Evolutionary conservation across 2,888 invertebrate genomes (phyloP), one percentile per base, ranked within the genome.

Genomic region (Rosalia funebris): DNA sequence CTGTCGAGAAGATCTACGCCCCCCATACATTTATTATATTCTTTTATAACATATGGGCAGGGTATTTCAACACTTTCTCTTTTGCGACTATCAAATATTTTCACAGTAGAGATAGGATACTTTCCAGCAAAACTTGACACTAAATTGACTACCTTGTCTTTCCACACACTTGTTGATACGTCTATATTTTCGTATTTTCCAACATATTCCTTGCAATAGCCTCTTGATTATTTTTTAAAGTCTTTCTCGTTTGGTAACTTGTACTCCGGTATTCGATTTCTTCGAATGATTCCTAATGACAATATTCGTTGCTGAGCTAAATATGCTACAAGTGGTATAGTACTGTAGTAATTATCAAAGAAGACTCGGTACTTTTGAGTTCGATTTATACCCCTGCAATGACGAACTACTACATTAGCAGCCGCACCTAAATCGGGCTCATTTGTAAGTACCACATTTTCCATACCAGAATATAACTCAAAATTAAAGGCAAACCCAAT

Each of bases 1-100:
- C 62, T 57, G 25, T 66, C 63, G 11, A 59, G 11, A 10, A 64
- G 32, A 19, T 62, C 62, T 2, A 67, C 63, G 0, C 57, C 62
- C 1, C 63, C 65, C 65, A 68, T 67, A 45, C 65, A 63, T 25
- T 19, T 20, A 41, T 59, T 62, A n/a, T 58, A 60, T 50, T 56
- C 48, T 0, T 32, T 19, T 9, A 48, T 20, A n/a, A 48, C 16
- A 12, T 37, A 16, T n/a, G 48, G 48, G 11, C 48, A 20, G 9
- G 11, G 12, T 9, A 48, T 20, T 11, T 19, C 12, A 5, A 36
- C 14, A 5, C 14, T 17, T 48, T 25, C 12, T 10, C 7, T 48
- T 19, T 36, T 1, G n/a, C 11, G 3, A 19, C 17, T 19, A 10
- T 48, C 37, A 48, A 11, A 48, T 20, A 34, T 48, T 11, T 37